These are phyloP conservation scores for Cyrtorhinus lividipennis DNA, from an alignment of 1,140 invertebrate species.

Conservation along the genomic window DNA sequence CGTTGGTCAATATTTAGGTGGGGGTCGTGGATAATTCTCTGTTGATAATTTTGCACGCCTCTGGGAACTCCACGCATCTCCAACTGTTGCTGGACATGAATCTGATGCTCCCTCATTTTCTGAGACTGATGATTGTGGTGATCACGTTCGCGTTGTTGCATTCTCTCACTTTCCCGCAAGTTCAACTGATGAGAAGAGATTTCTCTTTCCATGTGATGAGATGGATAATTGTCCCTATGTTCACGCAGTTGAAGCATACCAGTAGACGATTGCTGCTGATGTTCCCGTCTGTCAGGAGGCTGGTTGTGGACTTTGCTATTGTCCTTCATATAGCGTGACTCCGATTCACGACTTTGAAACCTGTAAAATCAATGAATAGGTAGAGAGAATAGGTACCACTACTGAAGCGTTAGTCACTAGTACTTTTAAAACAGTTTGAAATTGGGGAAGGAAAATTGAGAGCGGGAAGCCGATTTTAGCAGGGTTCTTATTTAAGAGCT, in stretches of 20 bases:
- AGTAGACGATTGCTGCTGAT: neutral
- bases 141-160: conserved; percentile 10
- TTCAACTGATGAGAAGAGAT: neutral
- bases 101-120: conserved; percentile 20
- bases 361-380: conserved; percentile 14
- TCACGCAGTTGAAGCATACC: neutral
- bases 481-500: no score
- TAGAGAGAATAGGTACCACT: neutral
- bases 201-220: conserved; percentile 4
- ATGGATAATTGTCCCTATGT: neutral
- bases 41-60: conserved; percentile 9
- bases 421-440: no score
- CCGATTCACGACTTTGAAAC: conserved; percentile 21
- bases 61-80: conserved; percentile 22
- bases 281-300: neutral
- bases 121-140: conserved; percentile 21
- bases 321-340: conserved; percentile 22
- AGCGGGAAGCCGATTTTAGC: no score
- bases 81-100: conserved; percentile 19
- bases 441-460: no score
- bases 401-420: no score
- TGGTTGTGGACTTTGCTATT: conserved; percentile 8
- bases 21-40: conserved; percentile 7
- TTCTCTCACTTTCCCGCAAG: neutral
- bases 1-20: conserved; percentile 16